Base-by-base conservation (phyloP, 30 jellyfish, hydroid and myxozoan genomes). In the Turritopsis dohrnii region DNA sequence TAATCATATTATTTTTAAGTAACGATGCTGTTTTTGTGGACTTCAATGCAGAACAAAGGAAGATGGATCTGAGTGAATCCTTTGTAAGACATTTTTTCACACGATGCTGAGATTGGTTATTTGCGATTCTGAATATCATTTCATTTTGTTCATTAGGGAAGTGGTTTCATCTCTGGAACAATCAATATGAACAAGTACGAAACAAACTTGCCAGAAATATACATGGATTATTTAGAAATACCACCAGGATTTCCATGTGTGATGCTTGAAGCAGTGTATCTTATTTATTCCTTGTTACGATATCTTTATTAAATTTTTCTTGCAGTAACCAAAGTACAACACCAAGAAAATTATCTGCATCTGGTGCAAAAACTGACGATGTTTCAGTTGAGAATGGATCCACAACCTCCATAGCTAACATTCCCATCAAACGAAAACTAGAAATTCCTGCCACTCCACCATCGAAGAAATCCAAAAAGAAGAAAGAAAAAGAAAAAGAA, bases 381-480 rank as follows among this genome's bases (percentile, higher is more conserved):
- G 60, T 41, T 41, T 41, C 60, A 5, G 13, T 41, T 5, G 60
- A 41, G 13, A 41, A 41, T 41, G 60, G 60, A 41, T 41, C 88
- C 29, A 75, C 92, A 26, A 76, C 92, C 71, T 21, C 92, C 19
- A n/a, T 83, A 66, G 29, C 85, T 1, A 80, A 27, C 20, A 9
- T 66, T 17, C 71, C 81, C n/a, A 72, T 82, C 80, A 90, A 86
- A 79, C 80, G 95, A 19, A 89, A 89, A 81, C 79, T 65, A 0
- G 96, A 89, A 18, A 20, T 82, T 52, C 41, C 71, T 23, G 81
- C 52, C 71, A 80, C 88, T 27, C 75, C 89, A 69, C 90, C 87
- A 28, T 81, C 60, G 28, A 90, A 90, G 80, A 66, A 88, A 76
- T 90, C 90, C 52, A 71, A 89, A 31, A 90, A 90, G 41, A 91